Percentiles rank a stretch among this genome's conserved stretches.
Conservation (phyloP, 2,113 vertebrate genomes). For the Amazona guildingii region DNA sequence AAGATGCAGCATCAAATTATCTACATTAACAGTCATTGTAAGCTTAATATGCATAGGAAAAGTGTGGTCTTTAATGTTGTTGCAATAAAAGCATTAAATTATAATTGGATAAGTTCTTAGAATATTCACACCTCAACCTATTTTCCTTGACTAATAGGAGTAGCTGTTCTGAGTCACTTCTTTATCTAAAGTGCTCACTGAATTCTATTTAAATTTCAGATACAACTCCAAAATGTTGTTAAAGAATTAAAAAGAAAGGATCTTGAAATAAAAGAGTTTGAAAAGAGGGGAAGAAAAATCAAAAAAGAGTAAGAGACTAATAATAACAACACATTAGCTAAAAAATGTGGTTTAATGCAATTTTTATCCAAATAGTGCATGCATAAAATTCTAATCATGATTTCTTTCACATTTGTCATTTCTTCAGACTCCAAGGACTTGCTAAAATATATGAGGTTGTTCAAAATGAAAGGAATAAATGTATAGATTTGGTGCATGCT, state of each 20-base stretch:
- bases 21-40: neutral
- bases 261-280: slow-evolving; percentile 78
- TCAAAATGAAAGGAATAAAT: slow-evolving; percentile 85
- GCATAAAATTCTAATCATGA: neutral
- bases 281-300: slow-evolving; percentile 78
- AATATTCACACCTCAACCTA: neutral
- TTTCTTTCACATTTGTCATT: slow-evolving; percentile 26
- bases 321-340: neutral
- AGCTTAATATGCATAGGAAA: neutral
- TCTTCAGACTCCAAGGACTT: slow-evolving; percentile 79
- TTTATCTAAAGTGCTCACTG: neutral
- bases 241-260: slow-evolving; percentile 84
- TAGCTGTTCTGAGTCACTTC: neutral
- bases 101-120: neutral
- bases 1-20: neutral
- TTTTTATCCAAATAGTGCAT: neutral
- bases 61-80: neutral
- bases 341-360: neutral
- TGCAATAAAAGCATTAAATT: neutral
- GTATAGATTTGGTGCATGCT: slow-evolving; percentile 77
- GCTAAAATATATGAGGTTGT: slow-evolving; percentile 76
- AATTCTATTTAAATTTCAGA: slow-evolving; percentile 74
- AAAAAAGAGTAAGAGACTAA: slow-evolving; percentile 81
- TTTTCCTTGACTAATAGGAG: neutral
- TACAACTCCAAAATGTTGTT: slow-evolving; percentile 75